These are phyloP conservation scores for Calycopis cecrops DNA, from an alignment of 1,140 invertebrate species.

Conservation along the genomic window DNA sequence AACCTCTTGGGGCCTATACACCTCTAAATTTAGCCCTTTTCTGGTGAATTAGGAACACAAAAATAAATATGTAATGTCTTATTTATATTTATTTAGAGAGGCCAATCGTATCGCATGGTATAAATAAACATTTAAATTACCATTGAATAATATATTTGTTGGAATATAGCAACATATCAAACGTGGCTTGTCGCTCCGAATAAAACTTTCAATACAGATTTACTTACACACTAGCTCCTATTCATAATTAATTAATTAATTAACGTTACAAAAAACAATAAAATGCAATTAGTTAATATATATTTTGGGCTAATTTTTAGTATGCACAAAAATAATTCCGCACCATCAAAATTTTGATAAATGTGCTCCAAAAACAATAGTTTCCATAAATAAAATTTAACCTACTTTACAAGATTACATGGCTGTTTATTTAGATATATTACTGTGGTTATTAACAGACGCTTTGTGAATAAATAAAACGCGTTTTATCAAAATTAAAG, in stretches of 20 bases:
- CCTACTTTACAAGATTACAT: too few species aligned
- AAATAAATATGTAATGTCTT: slow-evolving; percentile 9
- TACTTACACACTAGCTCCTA: slow-evolving; percentile 9
- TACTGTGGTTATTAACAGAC: too few species aligned
- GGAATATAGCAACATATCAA: slow-evolving; percentile 35
- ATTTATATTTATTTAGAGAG: slow-evolving; percentile 59
- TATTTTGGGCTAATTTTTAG: slow-evolving; percentile 15
- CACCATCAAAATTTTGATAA: slow-evolving; percentile 13
- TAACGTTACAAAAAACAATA: slow-evolving; percentile 14
- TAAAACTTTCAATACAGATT: slow-evolving; percentile 2
- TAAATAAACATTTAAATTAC: slow-evolving; percentile 21
- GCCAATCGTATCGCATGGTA: slow-evolving; percentile 54
- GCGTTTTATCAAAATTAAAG: too few species aligned
- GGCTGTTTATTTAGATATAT: too few species aligned
- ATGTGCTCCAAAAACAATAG: too few species aligned
- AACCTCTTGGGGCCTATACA: too few species aligned
- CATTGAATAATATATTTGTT: slow-evolving; percentile 12
- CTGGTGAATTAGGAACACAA: background rate
- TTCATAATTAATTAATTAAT: slow-evolving; percentile 2
- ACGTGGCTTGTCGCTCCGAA: background rate
- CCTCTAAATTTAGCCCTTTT: too few species aligned
- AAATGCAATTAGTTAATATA: slow-evolving; percentile 18
- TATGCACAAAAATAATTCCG: slow-evolving; percentile 20
- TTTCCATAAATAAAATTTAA: too few species aligned
- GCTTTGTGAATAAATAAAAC: too few species aligned